Conservation (phyloP, 37 sponge, comb jelly and placozoan genomes). For the Sycon ciliatum region DNA sequence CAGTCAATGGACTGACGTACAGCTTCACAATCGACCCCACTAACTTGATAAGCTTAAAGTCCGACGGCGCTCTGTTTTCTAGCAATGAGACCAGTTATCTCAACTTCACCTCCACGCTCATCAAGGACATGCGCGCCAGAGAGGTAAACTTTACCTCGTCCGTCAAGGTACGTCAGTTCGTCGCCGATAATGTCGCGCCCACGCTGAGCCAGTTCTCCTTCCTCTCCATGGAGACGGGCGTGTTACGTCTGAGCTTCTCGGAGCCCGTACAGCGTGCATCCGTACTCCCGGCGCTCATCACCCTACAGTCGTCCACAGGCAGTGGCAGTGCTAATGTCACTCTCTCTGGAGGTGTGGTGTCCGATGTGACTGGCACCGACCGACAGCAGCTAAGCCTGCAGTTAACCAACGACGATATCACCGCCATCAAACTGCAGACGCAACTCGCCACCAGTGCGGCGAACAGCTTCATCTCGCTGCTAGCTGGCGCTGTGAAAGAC, state of each 20-base stretch:
- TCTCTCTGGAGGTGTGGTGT: slow-evolving; percentile 46
- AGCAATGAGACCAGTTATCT: slow-evolving; percentile 27
- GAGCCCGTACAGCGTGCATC: slow-evolving; percentile 19
- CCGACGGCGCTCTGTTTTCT: slow-evolving; percentile 33
- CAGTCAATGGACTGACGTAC: too few relatives aligned
- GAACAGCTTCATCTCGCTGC: slow-evolving; percentile 40
- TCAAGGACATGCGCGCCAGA: slow-evolving; percentile 36
- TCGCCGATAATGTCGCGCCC: background rate
- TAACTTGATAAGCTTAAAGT: too few relatives aligned
- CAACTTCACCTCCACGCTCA: slow-evolving; percentile 37
- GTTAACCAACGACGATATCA: slow-evolving; percentile 6
- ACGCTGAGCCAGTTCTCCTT: background rate
- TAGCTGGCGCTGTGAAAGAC: slow-evolving; percentile 49
- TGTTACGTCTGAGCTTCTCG: slow-evolving; percentile 41
- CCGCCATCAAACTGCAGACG: background rate
- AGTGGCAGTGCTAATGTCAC: slow-evolving; percentile 26
- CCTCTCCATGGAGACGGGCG: slow-evolving; percentile 54
- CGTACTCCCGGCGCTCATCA: slow-evolving; percentile 10
- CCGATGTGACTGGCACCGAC: background rate
- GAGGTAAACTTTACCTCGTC: too few relatives aligned
- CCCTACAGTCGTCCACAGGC: slow-evolving; percentile 37
- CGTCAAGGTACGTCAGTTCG: too few relatives aligned
- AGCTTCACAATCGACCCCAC: too few relatives aligned
- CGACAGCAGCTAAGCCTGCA: slow-evolving; percentile 26
- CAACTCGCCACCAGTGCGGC: background rate